Percentiles rank a stretch among this genome's conserved stretches.
Evolutionary conservation across 2,797 vertebrate genomes (phyloP).

Genomic region (Octomys mimax): DNA sequence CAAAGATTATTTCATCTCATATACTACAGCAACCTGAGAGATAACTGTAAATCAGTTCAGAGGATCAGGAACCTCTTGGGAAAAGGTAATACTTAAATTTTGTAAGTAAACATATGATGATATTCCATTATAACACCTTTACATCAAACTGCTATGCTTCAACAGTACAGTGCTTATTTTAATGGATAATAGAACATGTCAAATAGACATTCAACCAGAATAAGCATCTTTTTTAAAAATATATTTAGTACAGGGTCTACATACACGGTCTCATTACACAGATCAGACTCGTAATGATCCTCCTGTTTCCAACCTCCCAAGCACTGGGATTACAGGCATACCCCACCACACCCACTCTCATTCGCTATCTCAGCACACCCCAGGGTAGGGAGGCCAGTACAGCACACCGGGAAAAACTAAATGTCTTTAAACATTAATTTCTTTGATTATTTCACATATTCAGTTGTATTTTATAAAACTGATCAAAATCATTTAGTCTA

Average conservation of each 20-base stretch:
- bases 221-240: not conserved
- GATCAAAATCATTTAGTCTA: conserved; percentile 29
- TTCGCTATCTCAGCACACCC: too few species aligned
- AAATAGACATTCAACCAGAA: not conserved
- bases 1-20: not conserved
- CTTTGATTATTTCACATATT: conserved; percentile 41
- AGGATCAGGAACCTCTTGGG: not conserved
- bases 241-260: too few species aligned
- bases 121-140: conserved; percentile 28
- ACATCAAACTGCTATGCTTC: not conserved
- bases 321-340: too few species aligned
- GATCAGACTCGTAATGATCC: too few species aligned
- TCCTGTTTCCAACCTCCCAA: too few species aligned
- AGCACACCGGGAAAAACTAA: not conserved
- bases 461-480: not conserved
- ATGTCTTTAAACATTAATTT: not conserved
- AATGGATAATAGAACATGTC: not conserved
- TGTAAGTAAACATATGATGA: not conserved
- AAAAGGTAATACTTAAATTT: conserved; percentile 5
- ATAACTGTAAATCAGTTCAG: conserved; percentile 3
- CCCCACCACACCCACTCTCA: too few species aligned
- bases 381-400: too few species aligned
- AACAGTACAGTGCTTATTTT: not conserved
- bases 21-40: not conserved
- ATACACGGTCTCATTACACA: too few species aligned